Conservation (phyloP, 2,797 vertebrate genomes). For the Arnoldichthys spilopterus region DNA sequence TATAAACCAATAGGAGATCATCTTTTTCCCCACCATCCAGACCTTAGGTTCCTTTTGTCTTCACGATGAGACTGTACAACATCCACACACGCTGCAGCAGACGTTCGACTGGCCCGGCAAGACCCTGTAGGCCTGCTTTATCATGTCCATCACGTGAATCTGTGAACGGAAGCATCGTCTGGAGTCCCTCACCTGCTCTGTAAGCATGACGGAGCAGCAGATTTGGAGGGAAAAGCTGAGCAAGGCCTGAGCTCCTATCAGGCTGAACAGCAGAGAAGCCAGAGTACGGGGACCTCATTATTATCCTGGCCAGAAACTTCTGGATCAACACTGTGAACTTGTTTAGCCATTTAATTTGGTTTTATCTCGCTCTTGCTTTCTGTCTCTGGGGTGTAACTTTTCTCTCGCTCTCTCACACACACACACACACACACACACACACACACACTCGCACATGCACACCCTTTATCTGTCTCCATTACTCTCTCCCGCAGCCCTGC, state of each 20-base stretch:
- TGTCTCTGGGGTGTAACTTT: background rate
- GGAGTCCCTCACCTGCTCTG: conserved; percentile 11
- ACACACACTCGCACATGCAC: background rate
- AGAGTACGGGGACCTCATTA: conserved; percentile 48
- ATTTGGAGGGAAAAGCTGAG: conserved; percentile 27
- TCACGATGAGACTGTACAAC: background rate
- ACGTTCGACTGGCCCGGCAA: background rate
- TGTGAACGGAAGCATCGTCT: background rate
- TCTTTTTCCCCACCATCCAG: too few relatives aligned
- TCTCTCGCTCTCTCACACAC: background rate
- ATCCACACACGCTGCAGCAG: background rate
- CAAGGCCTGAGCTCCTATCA: background rate
- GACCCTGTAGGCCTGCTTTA: background rate
- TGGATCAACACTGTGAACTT: conserved; percentile 32
- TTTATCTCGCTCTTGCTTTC: conserved; percentile 8
- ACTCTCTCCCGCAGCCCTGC: background rate
- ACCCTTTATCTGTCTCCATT: background rate
- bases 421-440: background rate
- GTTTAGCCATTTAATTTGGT: conserved; percentile 25
- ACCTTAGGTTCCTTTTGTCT: too few relatives aligned
- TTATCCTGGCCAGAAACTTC: conserved; percentile 41
- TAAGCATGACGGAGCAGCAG: conserved; percentile 32
- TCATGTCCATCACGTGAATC: background rate
- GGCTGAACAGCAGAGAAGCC: conserved; percentile 9
- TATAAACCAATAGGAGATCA: too few relatives aligned